Base-by-base conservation (phyloP, 2,888 invertebrate species). In the Eretmocerus hayati region DNA sequence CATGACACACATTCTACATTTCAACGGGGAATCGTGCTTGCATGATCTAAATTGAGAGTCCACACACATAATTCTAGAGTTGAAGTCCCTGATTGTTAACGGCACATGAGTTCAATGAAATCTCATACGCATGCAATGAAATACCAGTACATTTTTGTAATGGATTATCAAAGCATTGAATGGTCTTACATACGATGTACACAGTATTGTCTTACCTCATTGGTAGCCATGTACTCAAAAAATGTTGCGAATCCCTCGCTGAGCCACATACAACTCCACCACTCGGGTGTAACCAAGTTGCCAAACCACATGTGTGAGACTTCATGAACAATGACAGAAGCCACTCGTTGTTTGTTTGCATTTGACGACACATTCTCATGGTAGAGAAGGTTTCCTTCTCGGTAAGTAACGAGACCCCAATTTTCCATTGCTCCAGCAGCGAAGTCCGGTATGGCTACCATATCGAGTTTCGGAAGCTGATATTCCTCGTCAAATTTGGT, bases 401-500 rank as follows among this genome's bases (percentile, higher is more conserved):
- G 79, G 72, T 85, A 90, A 1, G 88, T 88, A 41, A 90, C 82
- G 37, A 93, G 69, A 6, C 93, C 93, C 92, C 93, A 93, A 65
- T 93, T 94, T 69, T 80, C 92, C 91, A 92, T 92, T 1, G 91
- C 92, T 0, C 88, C 90, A 3, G 88, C 87, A 44, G 84, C 81
- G 65, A 92, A 93, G 68, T 93, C 92, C 0, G 93, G 92, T 49
- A 94, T 73, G 0, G 91, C 93, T n/a, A 90, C 84, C 89, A 93
- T 88, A 65, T 94, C 93, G 53, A 88, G 81, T 72, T 92, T 92
- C 0, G 85, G 81, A 43, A 92, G 63, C 0, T 87, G 86, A 63
- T 87, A 92, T 19, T 81, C 74, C 31, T 87, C 82, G 56, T 81
- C 79, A 63, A 92, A 90, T 58, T 83, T 87, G 0, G 81, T 75